These are phyloP conservation scores for Drosophila takahashii DNA, from an alignment of 1,140 invertebrate species.

Conservation along the genomic window DNA sequence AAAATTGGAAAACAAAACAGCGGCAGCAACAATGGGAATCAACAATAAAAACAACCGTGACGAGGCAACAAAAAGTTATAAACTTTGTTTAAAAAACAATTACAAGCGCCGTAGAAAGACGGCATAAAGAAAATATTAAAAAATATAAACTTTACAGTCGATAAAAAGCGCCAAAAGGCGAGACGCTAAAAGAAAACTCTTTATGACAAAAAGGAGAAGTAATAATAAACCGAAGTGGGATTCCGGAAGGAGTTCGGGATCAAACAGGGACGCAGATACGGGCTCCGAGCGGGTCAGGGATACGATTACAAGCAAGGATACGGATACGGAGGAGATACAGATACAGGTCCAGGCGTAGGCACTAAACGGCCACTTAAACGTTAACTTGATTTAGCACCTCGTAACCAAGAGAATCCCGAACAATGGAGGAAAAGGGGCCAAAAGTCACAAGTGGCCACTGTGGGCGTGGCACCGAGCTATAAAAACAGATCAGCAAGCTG, in stretches of 20 bases:
- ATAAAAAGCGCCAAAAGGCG: constrained; percentile 71
- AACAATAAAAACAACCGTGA: constrained; percentile 48
- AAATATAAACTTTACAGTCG: constrained; percentile 77
- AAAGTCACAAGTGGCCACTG: constrained; percentile 28
- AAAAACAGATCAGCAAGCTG: constrained; percentile 57
- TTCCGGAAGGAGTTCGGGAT: constrained; percentile 14
- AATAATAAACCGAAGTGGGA: constrained; percentile 48
- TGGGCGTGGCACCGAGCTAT: constrained; percentile 46
- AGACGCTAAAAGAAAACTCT: constrained; percentile 69
- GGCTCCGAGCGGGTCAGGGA: neutral
- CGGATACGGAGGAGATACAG: constrained; percentile 16
- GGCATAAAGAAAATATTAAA: constrained; percentile 77
- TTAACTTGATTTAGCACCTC: constrained; percentile 83
- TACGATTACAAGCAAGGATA: constrained; percentile 13
- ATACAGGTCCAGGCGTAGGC: constrained; percentile 46
- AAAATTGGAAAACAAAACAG: constrained; percentile 30
- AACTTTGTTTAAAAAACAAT: constrained; percentile 80
- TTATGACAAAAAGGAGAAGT: constrained; percentile 71
- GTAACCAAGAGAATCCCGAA: constrained; percentile 50
- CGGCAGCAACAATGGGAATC: constrained; percentile 19
- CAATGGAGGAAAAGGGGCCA: constrained; percentile 18
- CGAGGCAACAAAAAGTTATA: constrained; percentile 67
- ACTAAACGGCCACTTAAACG: constrained; percentile 81
- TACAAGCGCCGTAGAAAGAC: constrained; percentile 36
- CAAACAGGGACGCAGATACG: constrained; percentile 17